Evolutionary conservation across 2,888 invertebrate species (phyloP).

Genomic region (Clivina fossor): DNA sequence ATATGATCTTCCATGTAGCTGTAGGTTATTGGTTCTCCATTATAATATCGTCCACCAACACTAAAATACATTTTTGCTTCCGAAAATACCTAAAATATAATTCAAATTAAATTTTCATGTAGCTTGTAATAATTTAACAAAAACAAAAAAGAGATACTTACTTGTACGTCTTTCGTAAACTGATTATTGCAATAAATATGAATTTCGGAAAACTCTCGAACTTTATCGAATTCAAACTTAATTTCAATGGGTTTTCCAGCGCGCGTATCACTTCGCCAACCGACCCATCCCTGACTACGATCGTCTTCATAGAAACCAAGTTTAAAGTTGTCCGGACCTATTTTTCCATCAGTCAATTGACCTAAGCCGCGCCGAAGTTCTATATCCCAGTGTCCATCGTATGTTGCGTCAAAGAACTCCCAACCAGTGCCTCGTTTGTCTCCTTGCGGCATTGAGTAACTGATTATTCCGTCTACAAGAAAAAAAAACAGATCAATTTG

Average conservation of each 20-base stretch:
- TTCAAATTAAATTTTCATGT: conserved; percentile 14
- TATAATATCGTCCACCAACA: conserved; percentile 76
- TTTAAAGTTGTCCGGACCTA: conserved; percentile 75
- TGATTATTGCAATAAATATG: conserved; percentile 84
- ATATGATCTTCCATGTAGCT: conserved; percentile 73
- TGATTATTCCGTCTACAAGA: conserved; percentile 82
- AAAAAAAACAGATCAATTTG: no score
- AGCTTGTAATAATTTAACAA: background rate
- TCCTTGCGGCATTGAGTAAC: conserved; percentile 87
- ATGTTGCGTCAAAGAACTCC: conserved; percentile 81
- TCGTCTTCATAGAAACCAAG: conserved; percentile 58
- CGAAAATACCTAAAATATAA: conserved; percentile 68
- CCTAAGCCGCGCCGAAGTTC: conserved; percentile 78
- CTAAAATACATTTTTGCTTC: conserved; percentile 78
- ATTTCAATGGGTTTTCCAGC: conserved; percentile 65
- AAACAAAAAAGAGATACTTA: conserved; percentile 46
- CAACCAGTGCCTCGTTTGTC: conserved; percentile 77
- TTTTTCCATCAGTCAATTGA: conserved; percentile 80
- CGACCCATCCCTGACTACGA: conserved; percentile 80
- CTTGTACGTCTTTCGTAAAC: conserved; percentile 80
- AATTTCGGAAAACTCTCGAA: conserved; percentile 82
- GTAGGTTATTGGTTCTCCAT: conserved; percentile 74
- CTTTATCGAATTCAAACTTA: conserved; percentile 81
- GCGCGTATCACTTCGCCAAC: conserved; percentile 82
- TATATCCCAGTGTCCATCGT: conserved; percentile 79